Conservation (phyloP, 2,113 vertebrate genomes). For the Taxidea taxus region DNA sequence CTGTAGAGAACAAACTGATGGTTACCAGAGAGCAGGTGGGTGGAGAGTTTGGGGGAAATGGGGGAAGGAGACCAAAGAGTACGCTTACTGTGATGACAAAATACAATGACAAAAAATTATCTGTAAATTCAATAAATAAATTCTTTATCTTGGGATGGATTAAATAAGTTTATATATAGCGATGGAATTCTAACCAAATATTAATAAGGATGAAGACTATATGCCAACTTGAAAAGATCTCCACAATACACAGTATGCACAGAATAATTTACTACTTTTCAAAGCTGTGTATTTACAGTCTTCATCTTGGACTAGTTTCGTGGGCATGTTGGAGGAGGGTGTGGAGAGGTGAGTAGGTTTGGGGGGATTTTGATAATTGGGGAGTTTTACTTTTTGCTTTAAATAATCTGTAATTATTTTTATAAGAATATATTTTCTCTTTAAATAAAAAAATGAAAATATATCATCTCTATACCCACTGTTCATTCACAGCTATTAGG, state of each 20-base stretch:
- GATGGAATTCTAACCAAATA: neutral
- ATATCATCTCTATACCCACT: neutral
- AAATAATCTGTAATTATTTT: neutral
- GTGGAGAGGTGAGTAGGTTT: neutral
- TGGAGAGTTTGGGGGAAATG: neutral
- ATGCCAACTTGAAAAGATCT: neutral
- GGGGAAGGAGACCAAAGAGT: neutral
- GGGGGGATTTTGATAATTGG: neutral
- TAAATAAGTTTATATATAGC: neutral
- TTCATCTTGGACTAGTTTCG: neutral
- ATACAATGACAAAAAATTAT: neutral
- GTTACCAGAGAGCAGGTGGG: neutral
- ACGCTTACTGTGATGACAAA: neutral
- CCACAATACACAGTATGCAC: too few species aligned
- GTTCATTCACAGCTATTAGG: neutral
- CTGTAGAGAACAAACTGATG: neutral
- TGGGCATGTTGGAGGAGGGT: neutral
- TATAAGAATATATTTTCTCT: neutral
- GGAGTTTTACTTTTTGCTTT: neutral
- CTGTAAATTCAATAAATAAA: neutral
- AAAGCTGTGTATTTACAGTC: neutral
- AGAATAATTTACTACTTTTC: neutral
- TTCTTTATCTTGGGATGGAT: neutral
- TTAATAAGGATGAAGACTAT: neutral
- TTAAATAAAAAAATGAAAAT: neutral